phyloP scores from a whole-genome alignment of 1,140 invertebrate genomes.

The Meteorus sp. region DNA sequence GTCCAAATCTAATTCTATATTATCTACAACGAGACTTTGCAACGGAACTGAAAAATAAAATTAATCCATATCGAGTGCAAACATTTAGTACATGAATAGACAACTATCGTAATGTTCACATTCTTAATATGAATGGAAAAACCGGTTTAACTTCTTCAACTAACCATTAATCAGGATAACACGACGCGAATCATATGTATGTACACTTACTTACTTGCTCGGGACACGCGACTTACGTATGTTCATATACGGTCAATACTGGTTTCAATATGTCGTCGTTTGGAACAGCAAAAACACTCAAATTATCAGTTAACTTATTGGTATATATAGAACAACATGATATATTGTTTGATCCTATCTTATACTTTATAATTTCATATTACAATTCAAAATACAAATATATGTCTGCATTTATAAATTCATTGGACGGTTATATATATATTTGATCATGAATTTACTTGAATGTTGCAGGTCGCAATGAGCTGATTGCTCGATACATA shows the following conservation, averaged over 20 bases:
- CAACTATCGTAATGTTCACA: constrained; percentile 10
- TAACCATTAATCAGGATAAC: constrained; percentile 20
- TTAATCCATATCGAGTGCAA: no score
- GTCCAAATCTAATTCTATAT: no score
- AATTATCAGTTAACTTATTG: no score
- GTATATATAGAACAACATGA: no score
- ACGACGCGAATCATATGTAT: constrained; percentile 1
- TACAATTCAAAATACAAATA: no score
- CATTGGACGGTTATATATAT: constrained; percentile 1
- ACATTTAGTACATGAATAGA: not conserved
- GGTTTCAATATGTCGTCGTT: constrained; percentile 17
- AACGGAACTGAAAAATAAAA: no score
- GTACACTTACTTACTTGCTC: no score
- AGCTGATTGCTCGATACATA: constrained; percentile 98
- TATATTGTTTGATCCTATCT: no score
- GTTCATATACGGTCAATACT: not conserved
- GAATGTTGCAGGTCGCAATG: constrained; percentile 88
- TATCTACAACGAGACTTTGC: no score
- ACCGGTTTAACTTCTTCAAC: constrained; percentile 13
- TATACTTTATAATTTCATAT: no score
- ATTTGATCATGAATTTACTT: constrained; percentile 7
- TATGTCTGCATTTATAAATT: not conserved
- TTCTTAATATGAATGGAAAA: constrained; percentile 9
- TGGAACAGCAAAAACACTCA: constrained; percentile 15
- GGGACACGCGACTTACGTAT: constrained; percentile 16